Percentiles rank a stretch among this genome's conserved stretches.
Conservation (phyloP, 1,140 invertebrate genomes). For the Eufriesea mexicana region DNA sequence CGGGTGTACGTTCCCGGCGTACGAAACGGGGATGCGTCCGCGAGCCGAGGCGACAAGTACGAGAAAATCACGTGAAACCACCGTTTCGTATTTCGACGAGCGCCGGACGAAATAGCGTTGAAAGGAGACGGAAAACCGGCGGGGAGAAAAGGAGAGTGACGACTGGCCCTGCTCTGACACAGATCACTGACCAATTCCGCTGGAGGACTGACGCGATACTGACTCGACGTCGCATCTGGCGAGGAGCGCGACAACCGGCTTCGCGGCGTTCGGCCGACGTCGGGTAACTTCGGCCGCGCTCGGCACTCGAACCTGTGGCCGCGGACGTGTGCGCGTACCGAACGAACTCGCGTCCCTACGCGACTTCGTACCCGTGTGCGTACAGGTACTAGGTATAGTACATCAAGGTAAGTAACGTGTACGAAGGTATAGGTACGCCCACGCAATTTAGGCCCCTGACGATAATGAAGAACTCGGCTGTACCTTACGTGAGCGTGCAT, state of each 20-base stretch:
- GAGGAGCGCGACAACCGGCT: slow-evolving; percentile 68
- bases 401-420: slow-evolving; percentile 61
- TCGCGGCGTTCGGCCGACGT: slow-evolving; percentile 36
- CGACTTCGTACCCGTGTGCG: not conserved
- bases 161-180: slow-evolving; percentile 71
- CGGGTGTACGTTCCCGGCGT: not conserved
- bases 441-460: slow-evolving; percentile 63
- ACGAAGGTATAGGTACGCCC: slow-evolving; percentile 62
- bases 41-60: not conserved
- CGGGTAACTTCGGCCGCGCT: slow-evolving; percentile 54
- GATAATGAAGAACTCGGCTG: slow-evolving; percentile 64
- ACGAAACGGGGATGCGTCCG: slow-evolving; percentile 1
- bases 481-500: slow-evolving; percentile 53
- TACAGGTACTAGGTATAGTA: slow-evolving; percentile 27
- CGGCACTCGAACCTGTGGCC: slow-evolving; percentile 48
- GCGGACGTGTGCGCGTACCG: not conserved
- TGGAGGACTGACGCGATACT: slow-evolving; percentile 75
- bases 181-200: slow-evolving; percentile 74
- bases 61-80: not conserved
- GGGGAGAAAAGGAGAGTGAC: slow-evolving; percentile 43
- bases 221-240: slow-evolving; percentile 61
- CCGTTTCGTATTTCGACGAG: slow-evolving; percentile 1
- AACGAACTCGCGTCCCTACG: not conserved
- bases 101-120: not conserved
- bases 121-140: not conserved